Evolutionary conservation across 2,113 vertebrate species (phyloP), one percentile per base, ranked within the genome.

Genomic region (Suncus etruscus): DNA sequence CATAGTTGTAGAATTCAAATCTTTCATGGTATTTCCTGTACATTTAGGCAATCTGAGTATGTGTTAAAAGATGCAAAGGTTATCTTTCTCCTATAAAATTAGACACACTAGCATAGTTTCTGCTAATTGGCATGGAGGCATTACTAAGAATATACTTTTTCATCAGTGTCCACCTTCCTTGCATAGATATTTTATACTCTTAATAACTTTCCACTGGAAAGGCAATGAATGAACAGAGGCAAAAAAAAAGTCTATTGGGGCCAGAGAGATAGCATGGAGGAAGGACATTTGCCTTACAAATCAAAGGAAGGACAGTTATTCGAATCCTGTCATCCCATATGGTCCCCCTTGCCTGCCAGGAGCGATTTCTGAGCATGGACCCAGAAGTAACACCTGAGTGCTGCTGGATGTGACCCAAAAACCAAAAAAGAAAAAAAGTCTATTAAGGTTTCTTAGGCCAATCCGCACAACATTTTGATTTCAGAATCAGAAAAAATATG

Each of bases 1-100:
- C 63, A 87, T 65, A 79, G 51, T 86, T 85, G 45, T 72, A 29
- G 47, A 76, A 89, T 89, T 85, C 29, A 70, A 93, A 85, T 84
- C 24, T 83, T 92, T 79, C 45, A 47, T 51, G 18, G 20, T n/a
- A 79, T 48, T 92, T 93, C 25, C 27, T 65, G 91, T 85, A 86
- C 4, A 66, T 73, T 68, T 68, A 70, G 15, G 66, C 70, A 92
- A 94, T 72, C 51, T 79, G 47, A 47, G 24, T 58, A 39, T 39
- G 22, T 72, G 24, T 82, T 81, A 72, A 91, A 90, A 85, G 11
- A 92, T 75, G 32, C 75, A 91, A 39, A 39, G 22, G 6, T 7
- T 81, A 69, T 92, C 73, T 78, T 22, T 69, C 31, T 74, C 81
- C 47, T 45, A 45, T 54, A 88, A 63, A 86, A 89, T 90, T 86